Conservation (phyloP, 1,140 invertebrate genomes). For the Planococcus citri region DNA sequence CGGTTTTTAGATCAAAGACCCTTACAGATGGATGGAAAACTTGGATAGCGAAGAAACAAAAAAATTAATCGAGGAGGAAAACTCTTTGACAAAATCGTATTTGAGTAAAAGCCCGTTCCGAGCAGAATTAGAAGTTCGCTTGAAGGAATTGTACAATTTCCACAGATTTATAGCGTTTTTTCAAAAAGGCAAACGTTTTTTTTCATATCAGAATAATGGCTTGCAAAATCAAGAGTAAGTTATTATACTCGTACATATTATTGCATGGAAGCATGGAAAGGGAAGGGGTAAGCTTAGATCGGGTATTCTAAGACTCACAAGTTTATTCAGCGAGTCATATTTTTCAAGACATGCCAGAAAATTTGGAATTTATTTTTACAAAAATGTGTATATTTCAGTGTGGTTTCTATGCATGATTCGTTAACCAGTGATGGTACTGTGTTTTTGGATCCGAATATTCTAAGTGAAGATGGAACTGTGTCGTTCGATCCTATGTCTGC, state of each 20-base stretch:
- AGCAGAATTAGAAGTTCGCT: conserved; percentile 53
- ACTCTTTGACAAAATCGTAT: conserved; percentile 79
- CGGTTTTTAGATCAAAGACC: conserved; percentile 69
- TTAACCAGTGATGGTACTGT: conserved; percentile 64
- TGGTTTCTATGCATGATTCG: conserved; percentile 79
- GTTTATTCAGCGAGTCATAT: too few relatives aligned
- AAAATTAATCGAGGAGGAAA: conserved; percentile 82
- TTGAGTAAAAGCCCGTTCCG: conserved; percentile 62
- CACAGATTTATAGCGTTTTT: conserved; percentile 84
- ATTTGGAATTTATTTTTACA: too few relatives aligned
- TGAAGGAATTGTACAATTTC: conserved; percentile 91
- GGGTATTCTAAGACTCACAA: too few relatives aligned
- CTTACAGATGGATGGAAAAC: conserved; percentile 95
- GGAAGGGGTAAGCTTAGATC: too few relatives aligned
- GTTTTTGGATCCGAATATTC: conserved; percentile 89
- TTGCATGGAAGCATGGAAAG: too few relatives aligned
- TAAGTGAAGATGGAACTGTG: conserved; percentile 88
- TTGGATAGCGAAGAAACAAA: conserved; percentile 85
- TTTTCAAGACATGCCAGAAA: too few relatives aligned
- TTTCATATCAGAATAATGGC: conserved; percentile 86
- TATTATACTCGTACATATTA: too few relatives aligned
- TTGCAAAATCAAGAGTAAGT: conserved; percentile 87
- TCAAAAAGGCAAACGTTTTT: conserved; percentile 73
- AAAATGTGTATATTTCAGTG: too few relatives aligned
- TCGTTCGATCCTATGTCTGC: conserved; percentile 63